Conservation (phyloP, 2,797 vertebrate species). For the Cyprinodon diabolis region DNA sequence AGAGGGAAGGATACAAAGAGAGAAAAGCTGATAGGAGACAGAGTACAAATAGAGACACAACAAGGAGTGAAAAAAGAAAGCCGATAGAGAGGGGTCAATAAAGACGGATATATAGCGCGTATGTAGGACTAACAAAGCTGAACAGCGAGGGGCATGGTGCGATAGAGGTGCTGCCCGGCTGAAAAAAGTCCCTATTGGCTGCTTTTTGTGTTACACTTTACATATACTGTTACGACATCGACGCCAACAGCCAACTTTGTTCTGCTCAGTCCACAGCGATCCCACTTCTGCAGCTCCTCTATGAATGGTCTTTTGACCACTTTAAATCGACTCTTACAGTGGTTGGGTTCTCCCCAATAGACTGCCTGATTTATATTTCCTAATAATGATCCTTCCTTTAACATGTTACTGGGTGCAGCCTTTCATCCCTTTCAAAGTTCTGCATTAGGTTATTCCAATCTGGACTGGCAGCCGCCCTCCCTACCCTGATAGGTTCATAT, state of each 20-base stretch:
- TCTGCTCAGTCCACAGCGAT: neutral
- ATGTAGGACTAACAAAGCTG: constrained; percentile 3
- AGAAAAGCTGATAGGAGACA: constrained; percentile 12
- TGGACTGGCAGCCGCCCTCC: neutral
- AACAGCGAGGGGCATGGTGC: constrained; percentile 12
- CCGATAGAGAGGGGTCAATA: neutral
- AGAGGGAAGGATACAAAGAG: neutral
- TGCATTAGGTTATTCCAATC: neutral
- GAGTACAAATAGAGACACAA: constrained; percentile 9
- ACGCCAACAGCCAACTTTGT: neutral
- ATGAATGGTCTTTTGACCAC: constrained; percentile 15
- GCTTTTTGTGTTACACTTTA: constrained; percentile 12
- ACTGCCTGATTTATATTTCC: constrained; percentile 2
- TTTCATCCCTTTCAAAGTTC: neutral
- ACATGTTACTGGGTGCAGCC: neutral
- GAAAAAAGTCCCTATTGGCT: constrained; percentile 40
- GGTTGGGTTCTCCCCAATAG: neutral
- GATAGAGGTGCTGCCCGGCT: constrained; percentile 42
- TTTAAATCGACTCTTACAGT: constrained; percentile 15
- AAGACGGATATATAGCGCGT: constrained; percentile 5
- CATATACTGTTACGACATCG: constrained; percentile 4
- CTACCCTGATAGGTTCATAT: neutral
- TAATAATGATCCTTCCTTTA: neutral
- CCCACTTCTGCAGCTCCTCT: constrained; percentile 16
- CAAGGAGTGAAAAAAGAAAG: constrained; percentile 3